Conservation (phyloP, 2,797 vertebrate genomes). For the Neosalanx taihuensis region DNA sequence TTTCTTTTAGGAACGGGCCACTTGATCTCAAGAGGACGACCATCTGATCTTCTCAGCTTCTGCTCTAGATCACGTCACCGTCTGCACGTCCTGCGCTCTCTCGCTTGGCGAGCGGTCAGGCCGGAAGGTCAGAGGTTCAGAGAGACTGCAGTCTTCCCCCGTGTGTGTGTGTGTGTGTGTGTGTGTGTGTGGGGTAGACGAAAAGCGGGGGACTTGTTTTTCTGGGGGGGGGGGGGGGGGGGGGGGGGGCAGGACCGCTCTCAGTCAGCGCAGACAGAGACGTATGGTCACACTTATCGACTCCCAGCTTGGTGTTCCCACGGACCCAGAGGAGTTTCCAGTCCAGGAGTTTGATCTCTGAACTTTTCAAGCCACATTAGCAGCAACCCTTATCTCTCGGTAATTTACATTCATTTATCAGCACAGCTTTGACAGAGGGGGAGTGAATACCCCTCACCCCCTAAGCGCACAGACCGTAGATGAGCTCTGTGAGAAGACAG, state of each 20-base stretch:
- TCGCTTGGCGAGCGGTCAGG: neutral
- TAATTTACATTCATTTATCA: conserved; percentile 20
- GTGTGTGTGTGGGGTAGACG: conserved; percentile 14
- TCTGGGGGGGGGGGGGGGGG: neutral
- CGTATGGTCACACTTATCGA: conserved; percentile 16
- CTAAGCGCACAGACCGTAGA: conserved; percentile 20
- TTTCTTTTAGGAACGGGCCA: neutral
- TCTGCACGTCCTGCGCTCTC: neutral
- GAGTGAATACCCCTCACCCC: neutral
- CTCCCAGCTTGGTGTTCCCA: conserved; percentile 36
- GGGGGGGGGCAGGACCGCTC: neutral
- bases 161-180: conserved; percentile 2
- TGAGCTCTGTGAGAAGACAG: conserved; percentile 21
- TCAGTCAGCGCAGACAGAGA: conserved; percentile 24
- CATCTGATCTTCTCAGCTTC: neutral
- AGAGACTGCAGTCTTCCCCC: conserved; percentile 11
- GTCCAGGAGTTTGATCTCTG: conserved; percentile 15
- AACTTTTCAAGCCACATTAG: conserved; percentile 10
- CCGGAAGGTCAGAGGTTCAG: conserved; percentile 4
- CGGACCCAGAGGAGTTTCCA: neutral
- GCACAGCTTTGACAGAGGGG: neutral
- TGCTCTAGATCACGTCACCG: neutral
- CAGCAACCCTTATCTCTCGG: conserved; percentile 8
- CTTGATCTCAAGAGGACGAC: neutral
- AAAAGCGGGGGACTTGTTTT: conserved; percentile 18